Evolutionary conservation across 2,113 vertebrate species (phyloP), one percentile per base, ranked within the genome.

Genomic region (Ctenodactylus gundi): DNA sequence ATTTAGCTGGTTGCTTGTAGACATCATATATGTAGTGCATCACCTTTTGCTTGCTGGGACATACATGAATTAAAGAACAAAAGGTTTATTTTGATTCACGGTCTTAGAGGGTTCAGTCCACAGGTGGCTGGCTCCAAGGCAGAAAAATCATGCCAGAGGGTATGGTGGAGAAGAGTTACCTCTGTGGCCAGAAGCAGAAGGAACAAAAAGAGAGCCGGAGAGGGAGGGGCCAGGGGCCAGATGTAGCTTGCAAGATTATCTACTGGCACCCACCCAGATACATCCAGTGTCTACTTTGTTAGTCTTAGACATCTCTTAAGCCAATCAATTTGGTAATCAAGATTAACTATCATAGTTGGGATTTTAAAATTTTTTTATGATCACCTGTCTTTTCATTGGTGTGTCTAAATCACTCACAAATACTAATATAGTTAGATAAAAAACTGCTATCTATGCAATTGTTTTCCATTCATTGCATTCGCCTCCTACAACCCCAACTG

Each of bases 401-500:
- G 6, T 72, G 25, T 65, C 84, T 86, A 88, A 57, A 36, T 2
- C 44, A 78, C 10, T 86, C 29, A 53, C 15, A 51, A 49, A 53
- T 70, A 72, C 21, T 18, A 11, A 70, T 25, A 39, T 4, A 41
- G 23, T 49, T 72, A 60, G 18, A 46, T 70, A 75, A 58, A 76
- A 31, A 68, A 36, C 27, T 57, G 34, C 5, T 15, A 51, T 15
- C 51, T 84, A 62, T 53, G 41, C 31, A 75, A 83, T 4, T 57
- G 3, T 55, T 70, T 53, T 94, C 80, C 67, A 36, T 25, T 18
- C 7, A 14, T 36, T 70, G 64, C 5, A 58, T 51, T 51, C 31
- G 21, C 51, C 36, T 78, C 23, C 36, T 25, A 4, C 0, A 1
- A 0, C 4, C 1, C n/a, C 25, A 7, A 46, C 4, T 57, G 14